Percentiles rank a stretch among this genome's conserved stretches.
phyloP scores from a whole-genome alignment of 2,888 invertebrate genomes.

The Octodonta nipae region DNA sequence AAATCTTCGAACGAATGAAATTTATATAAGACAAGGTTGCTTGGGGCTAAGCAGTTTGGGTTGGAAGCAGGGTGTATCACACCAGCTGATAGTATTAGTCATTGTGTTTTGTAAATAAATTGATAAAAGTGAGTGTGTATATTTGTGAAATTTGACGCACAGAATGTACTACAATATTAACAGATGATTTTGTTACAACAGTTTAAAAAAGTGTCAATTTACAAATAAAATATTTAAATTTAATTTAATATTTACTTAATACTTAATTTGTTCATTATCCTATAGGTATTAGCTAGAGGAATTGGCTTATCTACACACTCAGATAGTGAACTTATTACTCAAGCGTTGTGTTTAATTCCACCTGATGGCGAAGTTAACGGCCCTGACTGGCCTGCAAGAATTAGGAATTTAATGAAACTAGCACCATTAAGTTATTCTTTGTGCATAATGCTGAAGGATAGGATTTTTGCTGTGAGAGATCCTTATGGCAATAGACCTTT shows the following conservation, averaged over 20 bases:
- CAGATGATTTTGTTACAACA: too few species aligned
- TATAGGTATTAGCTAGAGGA: constrained; percentile 79
- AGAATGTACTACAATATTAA: not conserved
- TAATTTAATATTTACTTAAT: not conserved
- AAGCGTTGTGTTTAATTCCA: constrained; percentile 84
- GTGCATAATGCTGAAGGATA: constrained; percentile 84
- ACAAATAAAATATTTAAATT: too few species aligned
- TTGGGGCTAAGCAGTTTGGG: too few species aligned
- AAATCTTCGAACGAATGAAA: too few species aligned
- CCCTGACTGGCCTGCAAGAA: constrained; percentile 85
- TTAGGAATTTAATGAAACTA: constrained; percentile 82
- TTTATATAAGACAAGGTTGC: too few species aligned
- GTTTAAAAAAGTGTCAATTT: too few species aligned
- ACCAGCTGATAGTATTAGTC: too few species aligned
- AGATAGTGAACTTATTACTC: constrained; percentile 93
- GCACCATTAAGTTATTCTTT: constrained; percentile 91
- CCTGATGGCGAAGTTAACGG: constrained; percentile 76
- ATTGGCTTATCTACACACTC: constrained; percentile 92
- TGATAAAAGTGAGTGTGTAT: too few species aligned
- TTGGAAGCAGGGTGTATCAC: too few species aligned
- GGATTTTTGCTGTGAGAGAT: constrained; percentile 89
- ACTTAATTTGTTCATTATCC: constrained; percentile 5
- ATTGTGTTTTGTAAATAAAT: too few species aligned
- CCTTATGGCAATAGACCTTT: constrained; percentile 96
- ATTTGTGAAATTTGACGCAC: too few species aligned